phyloP scores from a whole-genome alignment of 2,888 invertebrate genomes.

The Tineola bisselliella region DNA sequence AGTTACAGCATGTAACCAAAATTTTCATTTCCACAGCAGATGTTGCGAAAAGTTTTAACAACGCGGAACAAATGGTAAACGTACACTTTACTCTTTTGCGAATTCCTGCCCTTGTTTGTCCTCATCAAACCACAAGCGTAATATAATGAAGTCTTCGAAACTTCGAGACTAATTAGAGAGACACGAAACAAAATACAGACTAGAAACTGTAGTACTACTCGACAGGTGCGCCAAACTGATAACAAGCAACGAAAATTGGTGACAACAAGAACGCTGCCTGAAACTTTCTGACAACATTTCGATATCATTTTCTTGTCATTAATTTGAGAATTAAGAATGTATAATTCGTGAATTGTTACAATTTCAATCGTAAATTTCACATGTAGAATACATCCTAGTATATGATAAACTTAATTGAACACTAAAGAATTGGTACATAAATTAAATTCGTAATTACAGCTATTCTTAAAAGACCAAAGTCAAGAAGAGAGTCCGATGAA shows the following conservation, averaged over 20 bases:
- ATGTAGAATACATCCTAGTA: too few relatives aligned
- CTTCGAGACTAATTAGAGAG: conserved; percentile 50
- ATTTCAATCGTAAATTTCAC: too few relatives aligned
- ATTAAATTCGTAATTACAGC: background rate
- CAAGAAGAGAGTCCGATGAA: background rate
- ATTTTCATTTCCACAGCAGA: conserved; percentile 13
- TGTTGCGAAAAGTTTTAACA: conserved; percentile 14
- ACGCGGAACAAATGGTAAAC: conserved; percentile 5
- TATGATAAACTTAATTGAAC: too few relatives aligned
- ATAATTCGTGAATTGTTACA: too few relatives aligned
- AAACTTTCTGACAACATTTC: background rate
- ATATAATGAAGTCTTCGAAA: conserved; percentile 46
- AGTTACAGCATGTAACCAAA: conserved; percentile 4
- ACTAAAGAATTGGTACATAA: too few relatives aligned
- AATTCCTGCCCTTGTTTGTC: conserved; percentile 9
- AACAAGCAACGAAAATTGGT: conserved; percentile 21
- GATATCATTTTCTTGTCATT: background rate
- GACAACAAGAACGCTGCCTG: background rate
- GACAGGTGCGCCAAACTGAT: conserved; percentile 46
- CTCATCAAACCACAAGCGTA: conserved; percentile 35
- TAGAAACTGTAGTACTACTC: conserved; percentile 18
- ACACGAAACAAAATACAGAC: conserved; percentile 13
- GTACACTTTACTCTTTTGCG: conserved; percentile 3
- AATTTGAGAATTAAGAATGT: too few relatives aligned
- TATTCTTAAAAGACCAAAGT: background rate